Percentiles rank a stretch among this genome's conserved stretches.
These are phyloP conservation scores for Ovis canadensis DNA, from an alignment of 2,113 vertebrate species.

Conservation along the genomic window DNA sequence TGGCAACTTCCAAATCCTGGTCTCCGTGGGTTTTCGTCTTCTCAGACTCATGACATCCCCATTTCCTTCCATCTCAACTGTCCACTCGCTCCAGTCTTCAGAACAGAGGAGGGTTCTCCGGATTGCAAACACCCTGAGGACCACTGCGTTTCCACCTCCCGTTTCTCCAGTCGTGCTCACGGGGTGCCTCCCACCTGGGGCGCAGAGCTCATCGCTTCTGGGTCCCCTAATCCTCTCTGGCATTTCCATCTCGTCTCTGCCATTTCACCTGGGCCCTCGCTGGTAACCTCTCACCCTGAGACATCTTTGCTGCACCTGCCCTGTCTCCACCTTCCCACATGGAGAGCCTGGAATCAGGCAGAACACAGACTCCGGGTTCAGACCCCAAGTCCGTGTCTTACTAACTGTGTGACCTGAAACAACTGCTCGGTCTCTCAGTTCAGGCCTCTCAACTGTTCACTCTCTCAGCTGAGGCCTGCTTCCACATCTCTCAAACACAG, in stretches of 20 bases:
- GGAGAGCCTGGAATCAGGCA: not conserved
- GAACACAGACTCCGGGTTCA: not conserved
- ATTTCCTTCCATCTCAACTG: not conserved
- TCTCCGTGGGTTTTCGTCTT: accelerated
- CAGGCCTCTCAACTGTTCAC: not conserved
- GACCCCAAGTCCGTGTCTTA: not conserved
- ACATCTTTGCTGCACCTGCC: accelerated
- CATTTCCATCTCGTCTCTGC: not conserved
- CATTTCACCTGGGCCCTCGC: not conserved
- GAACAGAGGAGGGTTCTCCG: not conserved
- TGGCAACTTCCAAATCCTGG: not conserved
- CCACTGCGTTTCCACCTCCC: accelerated
- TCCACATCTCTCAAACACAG: not conserved
- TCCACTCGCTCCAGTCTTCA: not conserved
- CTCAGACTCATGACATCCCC: not conserved
- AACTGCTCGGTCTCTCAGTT: not conserved
- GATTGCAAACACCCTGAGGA: not conserved
- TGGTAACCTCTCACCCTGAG: not conserved
- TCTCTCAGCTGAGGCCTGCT: not conserved
- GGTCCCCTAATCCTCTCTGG: not conserved
- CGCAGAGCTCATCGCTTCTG: accelerated
- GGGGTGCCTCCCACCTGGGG: accelerated
- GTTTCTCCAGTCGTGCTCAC: accelerated
- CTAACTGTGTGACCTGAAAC: not conserved
- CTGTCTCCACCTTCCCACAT: not conserved